Percentiles rank a stretch among this genome's conserved stretches.
phyloP scores from a whole-genome alignment of 2,888 invertebrate species.

The Tribolium freemani region DNA sequence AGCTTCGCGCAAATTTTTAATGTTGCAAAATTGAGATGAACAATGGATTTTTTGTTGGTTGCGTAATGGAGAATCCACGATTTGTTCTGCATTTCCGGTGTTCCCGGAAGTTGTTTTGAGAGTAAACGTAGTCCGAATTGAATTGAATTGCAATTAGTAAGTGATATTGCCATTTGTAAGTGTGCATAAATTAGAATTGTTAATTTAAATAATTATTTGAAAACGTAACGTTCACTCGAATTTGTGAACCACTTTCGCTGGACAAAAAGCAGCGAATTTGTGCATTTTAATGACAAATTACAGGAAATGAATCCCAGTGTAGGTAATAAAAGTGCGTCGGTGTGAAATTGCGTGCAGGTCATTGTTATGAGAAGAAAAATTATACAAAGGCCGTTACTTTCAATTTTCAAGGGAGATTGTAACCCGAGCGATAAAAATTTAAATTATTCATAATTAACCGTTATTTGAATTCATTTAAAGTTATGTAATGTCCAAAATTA shows the following conservation, averaged over 20 bases:
- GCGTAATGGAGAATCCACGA: neutral
- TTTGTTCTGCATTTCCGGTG: neutral
- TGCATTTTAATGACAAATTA: slow-evolving; percentile 2
- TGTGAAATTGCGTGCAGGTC: slow-evolving; percentile 1
- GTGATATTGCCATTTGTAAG: neutral
- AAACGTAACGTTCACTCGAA: slow-evolving; percentile 13
- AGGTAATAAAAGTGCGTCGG: neutral
- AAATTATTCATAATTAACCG: slow-evolving; percentile 15
- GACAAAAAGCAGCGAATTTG: slow-evolving; percentile 1
- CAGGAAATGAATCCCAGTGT: neutral
- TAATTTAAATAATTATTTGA: slow-evolving; percentile 3
- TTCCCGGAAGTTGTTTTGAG: neutral
- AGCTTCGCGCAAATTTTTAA: neutral
- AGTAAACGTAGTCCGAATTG: neutral
- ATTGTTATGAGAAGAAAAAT: slow-evolving; percentile 5
- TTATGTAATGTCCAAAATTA: slow-evolving; percentile 25
- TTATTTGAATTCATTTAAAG: neutral
- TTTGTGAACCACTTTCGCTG: slow-evolving; percentile 11
- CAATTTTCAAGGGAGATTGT: slow-evolving; percentile 38
- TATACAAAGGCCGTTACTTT: slow-evolving; percentile 34
- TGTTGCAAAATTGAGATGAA: slow-evolving; percentile 17
- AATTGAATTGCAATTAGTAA: neutral
- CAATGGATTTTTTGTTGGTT: slow-evolving; percentile 4
- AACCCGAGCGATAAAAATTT: slow-evolving; percentile 4
- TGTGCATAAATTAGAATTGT: neutral